Base-by-base conservation (phyloP, 2,113 vertebrate species). In the Aythya baeri region DNA sequence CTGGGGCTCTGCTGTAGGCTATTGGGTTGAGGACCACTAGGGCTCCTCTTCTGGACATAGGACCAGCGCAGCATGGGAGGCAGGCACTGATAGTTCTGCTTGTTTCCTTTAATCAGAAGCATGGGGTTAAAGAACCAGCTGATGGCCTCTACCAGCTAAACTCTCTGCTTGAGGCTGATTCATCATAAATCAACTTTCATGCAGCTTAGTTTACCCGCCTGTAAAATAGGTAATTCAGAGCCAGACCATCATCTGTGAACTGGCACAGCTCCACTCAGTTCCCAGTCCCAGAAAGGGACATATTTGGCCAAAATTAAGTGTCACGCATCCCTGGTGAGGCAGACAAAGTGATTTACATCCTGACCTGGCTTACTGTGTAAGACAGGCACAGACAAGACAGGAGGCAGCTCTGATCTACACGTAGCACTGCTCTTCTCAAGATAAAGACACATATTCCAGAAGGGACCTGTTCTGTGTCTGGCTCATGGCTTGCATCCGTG, bases 251-350 rank as follows among this genome's bases (percentile, higher is more conserved):
- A 90, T 41, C 84, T 75, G 91, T 86, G 82, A 93, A 61, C 41
- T 91, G 89, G 92, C 87, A 88, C 22, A 77, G 44, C 22, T 91
- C 80, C 77, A 62, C 58, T 88, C 41, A 3, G 31, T 84, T 83
- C 65, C 61, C 44, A 72, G 54, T 66, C 38, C 95, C 80, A 93
- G 83, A 36, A 92, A 49, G 52, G 76, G 54, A 70, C 9, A 32
- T 44, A 87, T 91, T 68, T 78, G 61, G 76, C 38, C 80, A 95
- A 94, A 95, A 91, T 86, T 34, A 89, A 95, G 63, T 6, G 7
- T 68, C 73, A 62, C 0, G 1, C 55, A 78, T 43, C 70, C 80
- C 83, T 63, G 38, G 62, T 83, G 92, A 90, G 68, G 76, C 25
- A 88, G 63, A 31, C 32, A 80, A 74, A 85, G 49, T 44, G 79